Percentiles rank a stretch among this genome's conserved stretches.
These are phyloP conservation scores for Pygoscelis adeliae DNA, from an alignment of 2,113 vertebrate species.

Conservation along the genomic window DNA sequence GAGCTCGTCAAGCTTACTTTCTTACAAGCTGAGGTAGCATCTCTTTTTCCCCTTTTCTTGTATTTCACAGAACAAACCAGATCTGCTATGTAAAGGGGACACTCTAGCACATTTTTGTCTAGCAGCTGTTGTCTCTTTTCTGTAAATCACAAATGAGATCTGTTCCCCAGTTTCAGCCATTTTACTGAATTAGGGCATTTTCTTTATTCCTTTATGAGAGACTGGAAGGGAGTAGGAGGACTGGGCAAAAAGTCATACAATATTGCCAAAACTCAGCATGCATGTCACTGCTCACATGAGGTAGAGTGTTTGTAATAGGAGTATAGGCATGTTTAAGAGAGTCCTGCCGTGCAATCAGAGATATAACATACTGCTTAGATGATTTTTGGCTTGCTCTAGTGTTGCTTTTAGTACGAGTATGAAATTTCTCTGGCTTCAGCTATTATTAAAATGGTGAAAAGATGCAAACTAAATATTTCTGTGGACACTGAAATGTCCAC, in stretches of 20 bases:
- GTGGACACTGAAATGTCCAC: neutral
- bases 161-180: neutral
- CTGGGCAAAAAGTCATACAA: neutral
- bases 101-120: neutral
- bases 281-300: neutral
- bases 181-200: neutral
- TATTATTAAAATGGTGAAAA: neutral
- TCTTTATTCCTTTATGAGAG: neutral
- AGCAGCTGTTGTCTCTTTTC: neutral
- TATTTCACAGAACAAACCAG: neutral
- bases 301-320: neutral
- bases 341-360: neutral
- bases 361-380: neutral
- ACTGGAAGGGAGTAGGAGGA: neutral
- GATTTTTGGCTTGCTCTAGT: slow-evolving; percentile 7
- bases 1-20: slow-evolving; percentile 79
- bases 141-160: neutral
- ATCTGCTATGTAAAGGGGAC: neutral
- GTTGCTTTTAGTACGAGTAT: neutral
- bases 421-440: slow-evolving; percentile 19
- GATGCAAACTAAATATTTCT: neutral
- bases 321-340: neutral
- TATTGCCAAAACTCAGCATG: slow-evolving; percentile 19
- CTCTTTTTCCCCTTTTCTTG: neutral
- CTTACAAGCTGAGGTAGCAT: slow-evolving; percentile 81